Conservation (phyloP, 1,140 invertebrate species). For the Drosophila sucinea region DNA sequence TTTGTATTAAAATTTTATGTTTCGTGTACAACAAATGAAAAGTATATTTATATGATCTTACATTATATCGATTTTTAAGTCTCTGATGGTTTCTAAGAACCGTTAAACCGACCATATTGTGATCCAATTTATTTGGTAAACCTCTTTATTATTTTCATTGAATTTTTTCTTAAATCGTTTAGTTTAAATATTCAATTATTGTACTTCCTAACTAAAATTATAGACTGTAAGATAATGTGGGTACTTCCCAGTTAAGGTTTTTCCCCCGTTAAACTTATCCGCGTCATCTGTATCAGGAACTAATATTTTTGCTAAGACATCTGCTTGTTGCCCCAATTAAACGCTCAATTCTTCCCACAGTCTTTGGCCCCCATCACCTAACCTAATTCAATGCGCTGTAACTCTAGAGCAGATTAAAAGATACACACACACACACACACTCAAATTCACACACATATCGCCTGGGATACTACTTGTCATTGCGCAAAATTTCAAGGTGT, state of each 20-base stretch:
- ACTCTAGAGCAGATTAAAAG: conserved; percentile 43
- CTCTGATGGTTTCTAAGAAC: too few species aligned
- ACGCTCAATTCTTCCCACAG: conserved; percentile 58
- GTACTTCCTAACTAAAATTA: not conserved
- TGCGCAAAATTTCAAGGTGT: conserved; percentile 69
- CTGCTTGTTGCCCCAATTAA: conserved; percentile 54
- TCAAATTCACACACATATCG: conserved; percentile 31
- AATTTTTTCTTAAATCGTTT: too few species aligned
- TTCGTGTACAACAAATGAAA: too few species aligned
- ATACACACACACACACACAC: conserved; percentile 33
- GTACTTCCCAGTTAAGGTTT: conserved; percentile 25
- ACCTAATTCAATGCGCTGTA: conserved; percentile 52
- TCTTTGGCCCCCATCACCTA: conserved; percentile 30
- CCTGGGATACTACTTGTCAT: conserved; percentile 63
- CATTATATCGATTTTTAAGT: too few species aligned
- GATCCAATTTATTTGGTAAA: too few species aligned
- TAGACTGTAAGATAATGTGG: not conserved
- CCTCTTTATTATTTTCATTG: too few species aligned
- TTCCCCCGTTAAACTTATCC: conserved; percentile 51
- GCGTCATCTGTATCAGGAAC: conserved; percentile 24
- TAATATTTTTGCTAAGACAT: conserved; percentile 11
- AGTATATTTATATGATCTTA: too few species aligned
- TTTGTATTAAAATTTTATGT: too few species aligned
- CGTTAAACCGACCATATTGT: too few species aligned
- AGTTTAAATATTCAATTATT: not conserved